These are phyloP conservation scores for Drosophila insularis DNA, from an alignment of 1,140 invertebrate genomes.

Conservation along the genomic window DNA sequence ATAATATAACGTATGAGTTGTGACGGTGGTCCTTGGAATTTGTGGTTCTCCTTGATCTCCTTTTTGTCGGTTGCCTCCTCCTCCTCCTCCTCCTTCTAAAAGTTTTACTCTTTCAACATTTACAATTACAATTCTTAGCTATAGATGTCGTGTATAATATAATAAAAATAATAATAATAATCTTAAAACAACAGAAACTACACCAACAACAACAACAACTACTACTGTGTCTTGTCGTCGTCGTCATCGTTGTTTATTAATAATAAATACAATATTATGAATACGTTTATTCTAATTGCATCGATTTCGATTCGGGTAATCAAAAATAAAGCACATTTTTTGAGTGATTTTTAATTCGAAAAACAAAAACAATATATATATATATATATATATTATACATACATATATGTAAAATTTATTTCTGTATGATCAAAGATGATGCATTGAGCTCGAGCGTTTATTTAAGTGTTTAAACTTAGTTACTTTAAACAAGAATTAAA, in stretches of 20 bases:
- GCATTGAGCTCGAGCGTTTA: conserved; percentile 63
- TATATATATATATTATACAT: conserved; percentile 27
- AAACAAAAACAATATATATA: conserved; percentile 33
- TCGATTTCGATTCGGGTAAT: conserved; percentile 38
- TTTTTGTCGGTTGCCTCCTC: conserved; percentile 40
- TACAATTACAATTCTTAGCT: conserved; percentile 73
- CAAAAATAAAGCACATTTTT: conserved; percentile 67
- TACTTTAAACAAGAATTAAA: conserved; percentile 73
- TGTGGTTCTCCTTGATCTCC: conserved; percentile 70
- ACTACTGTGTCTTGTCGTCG: conserved; percentile 21
- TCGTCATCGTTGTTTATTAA: conserved; percentile 62
- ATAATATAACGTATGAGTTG: conserved; percentile 82
- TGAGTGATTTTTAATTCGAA: conserved; percentile 74
- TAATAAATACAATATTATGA: conserved; percentile 34
- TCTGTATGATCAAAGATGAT: conserved; percentile 32
- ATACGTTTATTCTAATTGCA: conserved; percentile 30
- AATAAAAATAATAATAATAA: neutral
- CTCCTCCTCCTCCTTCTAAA: conserved; percentile 34
- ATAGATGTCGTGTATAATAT: conserved; percentile 28
- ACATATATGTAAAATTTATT: conserved; percentile 19
- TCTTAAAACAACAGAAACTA: neutral
- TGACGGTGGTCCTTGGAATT: conserved; percentile 67
- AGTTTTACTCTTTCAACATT: conserved; percentile 64
- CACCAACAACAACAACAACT: neutral
- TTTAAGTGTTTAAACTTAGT: conserved; percentile 78